Conservation (phyloP, 2,113 vertebrate species). For the Bufo gargarizans region DNA sequence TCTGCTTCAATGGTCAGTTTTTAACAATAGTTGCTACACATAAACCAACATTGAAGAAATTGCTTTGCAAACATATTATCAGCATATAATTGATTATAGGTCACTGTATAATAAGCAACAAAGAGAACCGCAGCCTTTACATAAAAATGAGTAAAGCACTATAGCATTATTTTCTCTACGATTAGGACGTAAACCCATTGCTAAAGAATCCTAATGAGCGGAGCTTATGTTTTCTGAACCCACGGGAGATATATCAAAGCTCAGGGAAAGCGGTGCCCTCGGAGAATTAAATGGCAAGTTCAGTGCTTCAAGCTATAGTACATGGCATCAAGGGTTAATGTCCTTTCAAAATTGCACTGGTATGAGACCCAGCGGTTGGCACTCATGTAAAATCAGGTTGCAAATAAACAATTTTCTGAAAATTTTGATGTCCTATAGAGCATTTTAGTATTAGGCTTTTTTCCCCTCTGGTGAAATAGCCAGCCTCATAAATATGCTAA, state of each 20-base stretch:
- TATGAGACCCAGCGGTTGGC: slow-evolving; percentile 30
- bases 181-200: neutral
- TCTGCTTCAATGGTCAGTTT: too few species aligned
- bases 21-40: too few species aligned
- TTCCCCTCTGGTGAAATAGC: slow-evolving; percentile 41
- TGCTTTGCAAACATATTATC: neutral
- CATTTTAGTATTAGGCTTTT: slow-evolving; percentile 52
- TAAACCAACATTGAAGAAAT: neutral
- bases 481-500: slow-evolving; percentile 55
- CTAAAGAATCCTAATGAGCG: neutral
- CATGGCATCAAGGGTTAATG: neutral
- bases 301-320: neutral
- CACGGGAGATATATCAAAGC: neutral
- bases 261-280: neutral
- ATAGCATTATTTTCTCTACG: neutral
- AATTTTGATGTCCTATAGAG: slow-evolving; percentile 47
- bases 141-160: neutral
- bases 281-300: neutral
- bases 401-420: slow-evolving; percentile 45
- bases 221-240: neutral
- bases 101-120: neutral
- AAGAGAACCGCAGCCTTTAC: neutral
- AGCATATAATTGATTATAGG: neutral
- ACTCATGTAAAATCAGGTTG: slow-evolving; percentile 23
- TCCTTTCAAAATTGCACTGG: neutral